Evolutionary conservation across 2,797 vertebrate species (phyloP).

Genomic region (Vespertilio murinus): DNA sequence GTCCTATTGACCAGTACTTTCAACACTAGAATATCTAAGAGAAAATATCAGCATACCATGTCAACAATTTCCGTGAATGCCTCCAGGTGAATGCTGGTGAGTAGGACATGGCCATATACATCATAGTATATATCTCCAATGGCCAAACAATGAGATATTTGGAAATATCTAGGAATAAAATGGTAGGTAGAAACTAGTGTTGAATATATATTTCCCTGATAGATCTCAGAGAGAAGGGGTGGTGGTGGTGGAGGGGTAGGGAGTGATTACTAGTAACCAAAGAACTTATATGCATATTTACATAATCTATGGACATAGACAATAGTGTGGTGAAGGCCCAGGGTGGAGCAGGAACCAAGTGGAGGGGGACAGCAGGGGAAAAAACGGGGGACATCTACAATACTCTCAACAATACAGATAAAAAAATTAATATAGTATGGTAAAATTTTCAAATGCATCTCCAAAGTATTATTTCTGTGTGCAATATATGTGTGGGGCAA

Average conservation of each 20-base stretch:
- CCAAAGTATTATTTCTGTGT: not conserved
- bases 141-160: not conserved
- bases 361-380: too few relatives aligned
- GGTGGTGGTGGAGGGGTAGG: too few relatives aligned
- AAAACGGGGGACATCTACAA: too few relatives aligned
- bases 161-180: conserved; percentile 4
- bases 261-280: too few relatives aligned
- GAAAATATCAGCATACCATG: not conserved
- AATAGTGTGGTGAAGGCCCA: too few relatives aligned
- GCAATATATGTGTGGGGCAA: not conserved
- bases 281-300: too few relatives aligned
- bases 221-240: too few relatives aligned
- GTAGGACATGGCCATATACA: not conserved
- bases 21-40: not conserved
- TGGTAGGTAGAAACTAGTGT: not conserved
- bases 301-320: too few relatives aligned
- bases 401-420: too few relatives aligned
- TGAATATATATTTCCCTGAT: not conserved
- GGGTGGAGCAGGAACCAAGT: too few relatives aligned
- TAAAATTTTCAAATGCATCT: not conserved
- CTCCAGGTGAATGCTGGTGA: not conserved
- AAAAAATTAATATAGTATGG: not conserved
- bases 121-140: not conserved
- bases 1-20: not conserved
- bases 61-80: not conserved